Evolutionary conservation across 2,888 invertebrate species (phyloP), one percentile per base, ranked within the genome.

Genomic region (Endomychus coccineus): DNA sequence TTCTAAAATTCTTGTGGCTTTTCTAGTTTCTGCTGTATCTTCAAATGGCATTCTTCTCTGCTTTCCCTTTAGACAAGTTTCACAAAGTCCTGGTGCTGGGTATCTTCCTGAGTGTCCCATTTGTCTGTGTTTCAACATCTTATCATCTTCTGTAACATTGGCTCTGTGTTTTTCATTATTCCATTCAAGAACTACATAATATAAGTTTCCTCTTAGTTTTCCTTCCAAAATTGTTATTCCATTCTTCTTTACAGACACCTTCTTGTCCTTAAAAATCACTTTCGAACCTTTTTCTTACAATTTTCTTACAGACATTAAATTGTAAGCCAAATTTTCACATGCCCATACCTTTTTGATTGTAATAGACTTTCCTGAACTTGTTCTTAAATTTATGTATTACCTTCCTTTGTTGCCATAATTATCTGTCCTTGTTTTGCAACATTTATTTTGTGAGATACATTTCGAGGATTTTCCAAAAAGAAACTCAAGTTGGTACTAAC

Each of bases 71-170:
- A 48, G 16, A 41, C 47, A 51, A 5, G 45, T 27, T 34, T 51
- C 47, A 43, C 50, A 51, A 7, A 39, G 12, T 15, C 17, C 22
- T 4, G 14, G 19, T 10, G 35, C 13, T 17, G 27, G 11, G 43
- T 11, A 14, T 16, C 22, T 21, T 11, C 38, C 41, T 5, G 49
- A 51, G 38, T 52, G 50, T 3, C 49, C 48, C 48, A 51, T 49
- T 46, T 37, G 37, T 39, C 47, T 44, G 32, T 53, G 49, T 24
- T 32, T 12, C 16, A 37, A 13, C 7, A 17, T 42, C 28, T 33
- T 33, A 13, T 45, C 34, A 13, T 21, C 33, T 16, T 34, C 12
- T 16, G 29, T 33, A 15, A 27, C 4, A n/a, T 23, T 23, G 21
- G 21, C 35, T 19, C 19, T 19, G 19, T 35, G 4, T 12, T n/a